A percentile compares a stretch with the other conserved stretches of the same genome.
Conservation (phyloP, 2,797 vertebrate species). For the Rhadinocentrus ornatus region DNA sequence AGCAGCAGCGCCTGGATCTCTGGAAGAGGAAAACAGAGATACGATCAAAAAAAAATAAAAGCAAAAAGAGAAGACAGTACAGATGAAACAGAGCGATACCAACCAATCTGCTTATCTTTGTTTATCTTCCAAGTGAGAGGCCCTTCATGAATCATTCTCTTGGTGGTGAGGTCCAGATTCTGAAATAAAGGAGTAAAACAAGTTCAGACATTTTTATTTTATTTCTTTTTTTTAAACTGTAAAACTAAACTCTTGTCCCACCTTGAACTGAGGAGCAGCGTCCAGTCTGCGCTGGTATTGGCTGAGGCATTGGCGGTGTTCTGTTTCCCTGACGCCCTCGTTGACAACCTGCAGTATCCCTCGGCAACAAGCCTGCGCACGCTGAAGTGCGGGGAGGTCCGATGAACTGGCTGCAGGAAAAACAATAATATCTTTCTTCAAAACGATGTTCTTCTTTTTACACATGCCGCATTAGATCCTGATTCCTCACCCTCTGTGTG, state of each 20-base stretch:
- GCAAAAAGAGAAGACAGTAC: rapidly evolving
- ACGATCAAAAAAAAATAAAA: rapidly evolving
- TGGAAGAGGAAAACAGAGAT: conserved; percentile 45
- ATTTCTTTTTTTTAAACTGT: neutral
- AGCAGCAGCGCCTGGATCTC: conserved; percentile 93
- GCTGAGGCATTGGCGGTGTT: conserved; percentile 87
- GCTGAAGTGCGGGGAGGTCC: conserved; percentile 86
- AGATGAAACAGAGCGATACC: conserved; percentile 2
- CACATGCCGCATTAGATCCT: neutral
- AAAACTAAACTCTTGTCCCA: neutral
- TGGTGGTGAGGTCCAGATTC: conserved; percentile 91
- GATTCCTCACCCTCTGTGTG: conserved; percentile 86
- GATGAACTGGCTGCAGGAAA: conserved; percentile 74
- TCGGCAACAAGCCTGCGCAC: conserved; percentile 88
- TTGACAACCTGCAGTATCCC: conserved; percentile 91
- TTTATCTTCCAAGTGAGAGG: conserved; percentile 90
- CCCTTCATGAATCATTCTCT: conserved; percentile 93
- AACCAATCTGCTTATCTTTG: conserved; percentile 94
- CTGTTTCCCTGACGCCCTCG: conserved; percentile 88
- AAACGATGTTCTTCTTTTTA: neutral
- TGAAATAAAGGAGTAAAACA: conserved; percentile 43
- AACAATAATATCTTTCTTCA: neutral
- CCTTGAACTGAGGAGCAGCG: conserved; percentile 90
- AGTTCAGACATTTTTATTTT: rapidly evolving
- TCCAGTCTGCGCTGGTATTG: conserved; percentile 93